Base-by-base conservation (phyloP, 2,113 vertebrate genomes). In the Hippopotamus amphibius region DNA sequence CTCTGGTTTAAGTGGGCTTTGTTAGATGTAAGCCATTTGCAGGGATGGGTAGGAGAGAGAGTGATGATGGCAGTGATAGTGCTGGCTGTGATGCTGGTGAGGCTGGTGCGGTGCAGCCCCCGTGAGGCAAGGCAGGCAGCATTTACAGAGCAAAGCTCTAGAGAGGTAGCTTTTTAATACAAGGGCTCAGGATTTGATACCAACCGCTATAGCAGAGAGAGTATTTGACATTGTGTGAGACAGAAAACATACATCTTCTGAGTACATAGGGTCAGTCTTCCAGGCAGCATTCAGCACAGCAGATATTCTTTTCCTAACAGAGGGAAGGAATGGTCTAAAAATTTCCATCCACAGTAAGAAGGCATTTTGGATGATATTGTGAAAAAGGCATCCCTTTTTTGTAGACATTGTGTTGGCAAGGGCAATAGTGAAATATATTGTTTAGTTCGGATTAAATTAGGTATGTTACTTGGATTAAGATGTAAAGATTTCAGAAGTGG, bases 231-330 rank as follows among this genome's bases (percentile, higher is more conserved):
- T 24, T 71, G 37, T 55, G 28, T 28, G 76, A 59, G 43, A 83
- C 15, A 91, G 55, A 87, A n/a, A 57, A 33, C 19, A 68, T 33
- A 26, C 77, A 63, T 94, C n/a, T 96, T 97, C 92, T 92, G 80
- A 97, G 71, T 89, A 94, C 96, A 93, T 59, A 97, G 37, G 88
- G 79, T 76, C 77, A 93, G 77, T 46, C 46, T 97, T 97, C 26
- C 22, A 79, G 50, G 43, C 5, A 83, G 16, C 41, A 84, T 89
- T 90, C 21, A 74, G 37, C 28, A 15, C 22, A 48, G 43, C 24
- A 92, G 43, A 81, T 79, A 55, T 3, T 93, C 21, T 93, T 79
- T 72, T 53, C 93, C 55, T 88, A 41, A 41, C 10, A 79, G 66
- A 92, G 4, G 22, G 41, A 79, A 89, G n/a, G 28, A 74, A 91